Conservation (phyloP, 2,797 vertebrate species). For the Acanthornis magna region DNA sequence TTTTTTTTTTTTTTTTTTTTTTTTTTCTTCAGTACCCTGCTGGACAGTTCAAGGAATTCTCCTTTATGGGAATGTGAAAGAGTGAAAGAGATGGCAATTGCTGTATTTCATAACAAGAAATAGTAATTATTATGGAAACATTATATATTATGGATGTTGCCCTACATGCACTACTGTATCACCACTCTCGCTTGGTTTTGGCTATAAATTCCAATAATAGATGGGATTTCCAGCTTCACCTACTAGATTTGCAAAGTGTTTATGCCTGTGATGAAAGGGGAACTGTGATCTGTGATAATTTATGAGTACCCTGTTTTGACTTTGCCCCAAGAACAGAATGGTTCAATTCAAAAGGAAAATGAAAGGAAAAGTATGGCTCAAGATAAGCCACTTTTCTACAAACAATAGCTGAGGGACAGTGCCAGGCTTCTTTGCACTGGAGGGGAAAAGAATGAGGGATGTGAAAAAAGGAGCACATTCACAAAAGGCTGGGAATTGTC, state of each 20-base stretch:
- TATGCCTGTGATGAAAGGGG: background rate
- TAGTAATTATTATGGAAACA: background rate
- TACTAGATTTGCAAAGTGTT: background rate
- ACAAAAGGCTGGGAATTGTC: conserved; percentile 28
- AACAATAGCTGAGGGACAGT: conserved; percentile 53
- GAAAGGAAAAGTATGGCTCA: conserved; percentile 51
- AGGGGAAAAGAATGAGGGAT: conserved; percentile 19
- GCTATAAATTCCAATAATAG: background rate
- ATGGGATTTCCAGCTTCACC: background rate
- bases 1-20: background rate
- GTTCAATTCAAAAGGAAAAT: conserved; percentile 53
- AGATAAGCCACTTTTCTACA: conserved; percentile 53
- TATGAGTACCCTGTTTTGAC: conserved; percentile 21
- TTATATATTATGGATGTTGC: background rate
- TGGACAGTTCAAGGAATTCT: background rate
- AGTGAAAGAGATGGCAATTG: background rate
- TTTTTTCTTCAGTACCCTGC: background rate
- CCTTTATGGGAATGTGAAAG: background rate
- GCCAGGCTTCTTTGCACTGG: conserved; percentile 36
- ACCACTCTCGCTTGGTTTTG: background rate
- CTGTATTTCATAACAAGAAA: background rate
- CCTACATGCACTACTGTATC: background rate
- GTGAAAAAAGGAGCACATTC: background rate
- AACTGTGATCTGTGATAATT: conserved; percentile 3
- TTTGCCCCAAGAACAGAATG: background rate